A percentile compares a stretch with the other conserved stretches of the same genome.
These are phyloP conservation scores for Tiliacea aurago DNA, from an alignment of 2,888 invertebrate species.

Conservation along the genomic window DNA sequence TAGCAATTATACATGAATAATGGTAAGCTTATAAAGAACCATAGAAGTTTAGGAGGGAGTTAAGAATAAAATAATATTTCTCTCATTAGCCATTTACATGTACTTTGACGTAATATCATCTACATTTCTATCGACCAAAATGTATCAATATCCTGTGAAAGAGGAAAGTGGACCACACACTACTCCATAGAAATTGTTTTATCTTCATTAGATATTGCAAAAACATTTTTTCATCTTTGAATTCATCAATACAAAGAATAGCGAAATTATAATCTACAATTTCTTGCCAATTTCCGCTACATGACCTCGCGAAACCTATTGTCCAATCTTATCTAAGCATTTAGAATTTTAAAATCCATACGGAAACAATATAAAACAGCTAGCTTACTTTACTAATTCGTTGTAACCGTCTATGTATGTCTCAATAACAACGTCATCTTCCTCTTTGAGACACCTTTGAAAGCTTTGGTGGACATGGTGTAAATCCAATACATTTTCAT, in stretches of 20 bases:
- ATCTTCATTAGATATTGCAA: background rate
- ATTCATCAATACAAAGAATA: background rate
- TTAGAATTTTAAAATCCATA: slow-evolving; percentile 69
- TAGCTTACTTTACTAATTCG: slow-evolving; percentile 95
- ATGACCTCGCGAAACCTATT: slow-evolving; percentile 36
- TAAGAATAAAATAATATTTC: background rate
- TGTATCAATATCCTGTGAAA: background rate
- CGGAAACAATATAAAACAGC: slow-evolving; percentile 63
- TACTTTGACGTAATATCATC: background rate
- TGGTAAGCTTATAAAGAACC: background rate
- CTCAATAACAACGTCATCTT: slow-evolving; percentile 93
- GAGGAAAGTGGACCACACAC: background rate
- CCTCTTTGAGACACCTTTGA: slow-evolving; percentile 91
- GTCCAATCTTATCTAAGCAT: slow-evolving; percentile 48
- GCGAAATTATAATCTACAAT: background rate
- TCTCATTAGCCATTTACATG: background rate
- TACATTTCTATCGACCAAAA: background rate
- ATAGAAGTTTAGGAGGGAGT: background rate
- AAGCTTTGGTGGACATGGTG: slow-evolving; percentile 91
- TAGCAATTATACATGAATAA: slow-evolving; percentile 20
- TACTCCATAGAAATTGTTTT: background rate
- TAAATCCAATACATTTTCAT: slow-evolving; percentile 84
- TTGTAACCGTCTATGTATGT: slow-evolving; percentile 95
- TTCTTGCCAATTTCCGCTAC: slow-evolving; percentile 10
- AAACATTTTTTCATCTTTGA: background rate